Percentiles rank a stretch among this genome's conserved stretches.
Evolutionary conservation across 2,113 vertebrate genomes (phyloP).

Genomic region (Neodon shergylaensis): DNA sequence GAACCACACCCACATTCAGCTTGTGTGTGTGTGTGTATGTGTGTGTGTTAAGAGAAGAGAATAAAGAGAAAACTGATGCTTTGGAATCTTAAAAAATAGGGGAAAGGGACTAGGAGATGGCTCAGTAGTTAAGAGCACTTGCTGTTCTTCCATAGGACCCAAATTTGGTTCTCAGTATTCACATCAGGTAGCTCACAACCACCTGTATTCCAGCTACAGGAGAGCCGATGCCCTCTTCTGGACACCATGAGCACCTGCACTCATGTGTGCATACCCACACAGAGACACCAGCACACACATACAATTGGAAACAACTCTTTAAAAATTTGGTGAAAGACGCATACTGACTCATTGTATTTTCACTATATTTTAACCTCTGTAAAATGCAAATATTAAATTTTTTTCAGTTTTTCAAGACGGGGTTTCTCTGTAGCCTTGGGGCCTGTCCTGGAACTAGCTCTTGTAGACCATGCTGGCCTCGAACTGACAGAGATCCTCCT

Average conservation of each 20-base stretch:
- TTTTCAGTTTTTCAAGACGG: not conserved
- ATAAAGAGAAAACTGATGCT: not conserved
- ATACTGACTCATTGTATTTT: not conserved
- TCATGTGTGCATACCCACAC: not conserved
- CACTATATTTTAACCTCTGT: not conserved
- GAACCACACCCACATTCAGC: not conserved
- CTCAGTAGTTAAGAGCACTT: not conserved
- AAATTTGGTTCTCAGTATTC: not conserved
- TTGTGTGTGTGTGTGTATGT: not conserved
- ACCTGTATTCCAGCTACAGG: not conserved
- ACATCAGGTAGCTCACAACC: not conserved
- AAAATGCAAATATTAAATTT: not conserved
- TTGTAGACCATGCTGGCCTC: too few species aligned
- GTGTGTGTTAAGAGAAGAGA: not conserved
- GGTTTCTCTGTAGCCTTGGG: too few species aligned
- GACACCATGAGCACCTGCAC: not conserved
- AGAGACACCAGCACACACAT: not conserved
- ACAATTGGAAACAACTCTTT: not conserved
- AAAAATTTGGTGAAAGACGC: not conserved
- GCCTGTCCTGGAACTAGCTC: too few species aligned
- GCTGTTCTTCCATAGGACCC: not conserved
- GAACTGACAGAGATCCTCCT: too few species aligned
- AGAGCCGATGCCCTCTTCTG: not conserved
- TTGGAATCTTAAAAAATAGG: not conserved
- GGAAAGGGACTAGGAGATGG: not conserved